Percentiles rank a stretch among this genome's conserved stretches.
Evolutionary conservation across 2,113 vertebrate species (phyloP).

Genomic region (Pica pica): DNA sequence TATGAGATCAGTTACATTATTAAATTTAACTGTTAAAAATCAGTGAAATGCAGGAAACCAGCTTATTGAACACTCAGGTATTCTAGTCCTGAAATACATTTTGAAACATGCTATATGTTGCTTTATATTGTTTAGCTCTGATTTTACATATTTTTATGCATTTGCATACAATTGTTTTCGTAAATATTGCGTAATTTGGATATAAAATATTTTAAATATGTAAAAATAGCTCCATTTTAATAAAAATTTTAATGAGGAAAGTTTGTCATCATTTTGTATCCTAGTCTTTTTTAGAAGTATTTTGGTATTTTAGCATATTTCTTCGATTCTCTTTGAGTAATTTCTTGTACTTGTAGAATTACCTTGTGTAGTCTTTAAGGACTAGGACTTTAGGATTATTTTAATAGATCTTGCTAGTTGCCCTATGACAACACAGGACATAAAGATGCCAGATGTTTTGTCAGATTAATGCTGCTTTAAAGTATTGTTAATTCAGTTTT

Average conservation of each 20-base stretch:
- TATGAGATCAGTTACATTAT: constrained; percentile 21
- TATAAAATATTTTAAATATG: constrained; percentile 72
- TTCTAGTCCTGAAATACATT: constrained; percentile 54
- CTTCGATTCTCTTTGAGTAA: background rate
- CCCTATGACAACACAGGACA: background rate
- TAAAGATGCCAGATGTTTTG: background rate
- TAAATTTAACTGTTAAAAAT: constrained; percentile 27
- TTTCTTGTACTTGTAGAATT: background rate
- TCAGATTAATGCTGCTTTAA: background rate
- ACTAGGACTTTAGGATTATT: background rate
- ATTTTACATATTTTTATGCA: constrained; percentile 62
- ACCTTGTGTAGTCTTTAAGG: background rate
- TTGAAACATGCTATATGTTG: constrained; percentile 12
- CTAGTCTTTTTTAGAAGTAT: background rate
- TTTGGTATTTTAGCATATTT: background rate
- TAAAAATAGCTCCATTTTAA: constrained; percentile 69
- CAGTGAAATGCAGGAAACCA: constrained; percentile 53
- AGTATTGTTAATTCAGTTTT: background rate
- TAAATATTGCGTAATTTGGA: constrained; percentile 61
- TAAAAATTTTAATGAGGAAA: constrained; percentile 65
- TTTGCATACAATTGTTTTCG: constrained; percentile 57
- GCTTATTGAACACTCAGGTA: constrained; percentile 67
- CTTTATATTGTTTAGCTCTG: constrained; percentile 49
- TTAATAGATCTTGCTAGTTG: background rate
- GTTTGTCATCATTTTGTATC: background rate